Conservation (phyloP, 2,797 vertebrate species). For the Fistularia commersonii region DNA sequence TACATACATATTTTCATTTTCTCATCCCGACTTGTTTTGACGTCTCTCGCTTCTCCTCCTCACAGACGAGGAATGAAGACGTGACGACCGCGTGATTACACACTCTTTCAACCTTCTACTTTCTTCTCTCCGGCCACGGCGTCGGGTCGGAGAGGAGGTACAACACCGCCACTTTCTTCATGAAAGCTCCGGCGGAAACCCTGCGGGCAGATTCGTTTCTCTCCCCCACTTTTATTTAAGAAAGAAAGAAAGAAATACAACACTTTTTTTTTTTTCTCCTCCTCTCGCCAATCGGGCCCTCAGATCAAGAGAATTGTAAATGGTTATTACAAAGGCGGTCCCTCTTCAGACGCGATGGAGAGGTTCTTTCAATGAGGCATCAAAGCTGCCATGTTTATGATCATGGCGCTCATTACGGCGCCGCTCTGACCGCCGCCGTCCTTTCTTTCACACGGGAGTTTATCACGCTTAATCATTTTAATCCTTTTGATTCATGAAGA, state of each 20-base stretch:
- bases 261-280: conserved; percentile 8
- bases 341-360: conserved; percentile 81
- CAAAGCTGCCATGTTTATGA: conserved; percentile 80
- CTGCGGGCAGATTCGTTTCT: conserved; percentile 84
- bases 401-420: conserved; percentile 77
- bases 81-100: no score
- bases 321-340: conserved; percentile 83
- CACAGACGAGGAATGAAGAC: no score
- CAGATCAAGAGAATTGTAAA: conserved; percentile 86
- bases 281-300: conserved; percentile 68
- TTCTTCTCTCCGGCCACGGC: conserved; percentile 53
- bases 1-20: no score
- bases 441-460: conserved; percentile 24
- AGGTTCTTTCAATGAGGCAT: conserved; percentile 78
- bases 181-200: conserved; percentile 71
- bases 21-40: no score
- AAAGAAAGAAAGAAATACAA: conserved; percentile 20
- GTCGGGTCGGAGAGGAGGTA: conserved; percentile 55
- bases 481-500: conserved; percentile 12
- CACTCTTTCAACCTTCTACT: conserved; percentile 23
- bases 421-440: conserved; percentile 2
- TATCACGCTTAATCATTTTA: conserved; percentile 23
- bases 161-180: conserved; percentile 73
- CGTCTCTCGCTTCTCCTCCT: no score
- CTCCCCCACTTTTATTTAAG: conserved; percentile 29